Evolutionary conservation across 1,140 invertebrate genomes (phyloP), one percentile per base, ranked within the genome.

Genomic region (Delia radicum): DNA sequence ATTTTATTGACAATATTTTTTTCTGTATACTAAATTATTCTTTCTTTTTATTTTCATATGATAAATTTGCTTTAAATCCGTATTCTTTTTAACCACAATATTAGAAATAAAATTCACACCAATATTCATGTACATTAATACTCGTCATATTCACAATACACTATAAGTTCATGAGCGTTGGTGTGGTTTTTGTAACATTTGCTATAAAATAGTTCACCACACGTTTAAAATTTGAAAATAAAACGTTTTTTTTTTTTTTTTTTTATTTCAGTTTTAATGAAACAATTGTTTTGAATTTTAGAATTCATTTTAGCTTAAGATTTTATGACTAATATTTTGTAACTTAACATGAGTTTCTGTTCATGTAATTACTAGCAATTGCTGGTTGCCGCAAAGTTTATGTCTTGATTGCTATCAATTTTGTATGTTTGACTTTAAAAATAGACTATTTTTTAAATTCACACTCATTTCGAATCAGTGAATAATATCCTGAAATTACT

Each of bases 241-340:
- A 33, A 33, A 69, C 15, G 18, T 37, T 5, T 33, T 69, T 15
- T 63, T 28, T 63, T 3, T 63, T 21, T 27, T 37, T 5, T 33
- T 69, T 69, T 21, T 21, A 4, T 18, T 7, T 18, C 46, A 21
- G 2, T 33, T 67, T 2, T 13, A 48, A n/a, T 48, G 15, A 55
- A 55, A 24, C 48, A 21, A 26, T 24, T 37, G 18, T 33, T 69
- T 55, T 55, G n/a, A 5, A 28, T 13, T 28, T 26, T 28, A 65
- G 62, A 29, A 28, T 7, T 28, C 15, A 0, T 24, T 5, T 24
- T 8, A 21, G 55, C 8, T 13, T 65, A n/a, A n/a, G n/a, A 24
- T 69, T 69, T 37, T 69, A 69, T 69, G 65, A 69, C 65, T 69
- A 69, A 69, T 69, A 31, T 33, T 31, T 37, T 37, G 29, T 33